A percentile compares a stretch with the other conserved stretches of the same genome.
Evolutionary conservation across 2,113 vertebrate species (phyloP).

Genomic region (Macquaria australasica): DNA sequence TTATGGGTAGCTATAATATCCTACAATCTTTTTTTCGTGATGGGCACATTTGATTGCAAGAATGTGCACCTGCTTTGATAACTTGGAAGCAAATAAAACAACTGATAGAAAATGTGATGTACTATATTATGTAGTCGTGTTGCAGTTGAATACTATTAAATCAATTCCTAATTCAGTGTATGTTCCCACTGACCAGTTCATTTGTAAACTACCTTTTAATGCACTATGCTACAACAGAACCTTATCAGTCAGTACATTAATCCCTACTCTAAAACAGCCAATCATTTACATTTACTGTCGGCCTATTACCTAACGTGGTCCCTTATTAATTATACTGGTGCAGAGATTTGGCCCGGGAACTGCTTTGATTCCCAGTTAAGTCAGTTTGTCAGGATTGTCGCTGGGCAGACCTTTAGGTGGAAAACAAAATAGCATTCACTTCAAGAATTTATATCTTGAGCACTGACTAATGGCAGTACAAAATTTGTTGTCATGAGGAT

Average conservation of each 20-base stretch:
- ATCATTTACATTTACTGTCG: conserved; percentile 29
- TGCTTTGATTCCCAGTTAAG: conserved; percentile 19
- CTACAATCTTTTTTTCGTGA: not conserved
- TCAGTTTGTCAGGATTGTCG: not conserved
- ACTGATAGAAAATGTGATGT: not conserved
- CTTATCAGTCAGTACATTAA: conserved; percentile 21
- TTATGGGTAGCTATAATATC: not conserved
- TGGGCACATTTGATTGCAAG: not conserved
- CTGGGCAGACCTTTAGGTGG: not conserved
- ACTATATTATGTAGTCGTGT: not conserved
- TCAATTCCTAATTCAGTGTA: conserved; percentile 5
- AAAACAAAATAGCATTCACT: not conserved
- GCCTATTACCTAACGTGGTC: conserved; percentile 9
- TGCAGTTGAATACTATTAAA: not conserved
- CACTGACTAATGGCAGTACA: not conserved
- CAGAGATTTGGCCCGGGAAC: conserved; percentile 18
- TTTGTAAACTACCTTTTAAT: conserved; percentile 34
- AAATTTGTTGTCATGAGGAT: conserved; percentile 30
- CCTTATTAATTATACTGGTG: conserved; percentile 36
- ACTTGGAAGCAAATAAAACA: not conserved
- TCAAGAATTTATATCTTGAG: not conserved
- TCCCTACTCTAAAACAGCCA: conserved; percentile 13
- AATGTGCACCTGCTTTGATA: not conserved
- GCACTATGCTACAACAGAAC: conserved; percentile 11
- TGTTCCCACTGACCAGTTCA: conserved; percentile 15